These are phyloP conservation scores for Amphiprion clarkii DNA, from an alignment of 2,797 vertebrate species.

Conservation along the genomic window DNA sequence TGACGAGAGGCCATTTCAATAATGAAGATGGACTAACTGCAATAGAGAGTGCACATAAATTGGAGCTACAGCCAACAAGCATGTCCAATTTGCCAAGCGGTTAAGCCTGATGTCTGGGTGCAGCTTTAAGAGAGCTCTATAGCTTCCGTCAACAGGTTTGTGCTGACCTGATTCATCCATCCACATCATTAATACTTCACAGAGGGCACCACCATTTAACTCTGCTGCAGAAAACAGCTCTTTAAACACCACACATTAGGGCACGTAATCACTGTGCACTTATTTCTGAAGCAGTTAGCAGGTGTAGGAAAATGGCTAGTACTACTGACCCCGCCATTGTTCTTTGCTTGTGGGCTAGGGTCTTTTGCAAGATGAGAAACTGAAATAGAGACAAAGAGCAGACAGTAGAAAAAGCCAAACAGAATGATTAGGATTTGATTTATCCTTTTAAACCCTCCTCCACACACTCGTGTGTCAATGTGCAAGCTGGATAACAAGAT, in stretches of 20 bases:
- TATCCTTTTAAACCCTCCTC: constrained; percentile 73
- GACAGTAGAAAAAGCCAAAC: constrained; percentile 65
- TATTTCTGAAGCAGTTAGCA: constrained; percentile 73
- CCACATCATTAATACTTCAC: constrained; percentile 83
- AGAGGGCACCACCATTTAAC: constrained; percentile 79
- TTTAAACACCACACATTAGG: constrained; percentile 78
- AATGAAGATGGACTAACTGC: constrained; percentile 85
- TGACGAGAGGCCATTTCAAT: constrained; percentile 82
- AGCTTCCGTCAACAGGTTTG: constrained; percentile 73
- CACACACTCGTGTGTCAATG: constrained; percentile 79
- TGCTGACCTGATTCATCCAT: constrained; percentile 76
- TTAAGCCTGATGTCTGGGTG: constrained; percentile 80
- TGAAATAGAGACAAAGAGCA: constrained; percentile 78
- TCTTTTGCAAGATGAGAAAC: constrained; percentile 58
- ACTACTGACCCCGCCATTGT: constrained; percentile 75
- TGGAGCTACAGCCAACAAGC: constrained; percentile 81
- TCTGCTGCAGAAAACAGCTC: constrained; percentile 74
- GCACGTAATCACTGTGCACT: constrained; percentile 72
- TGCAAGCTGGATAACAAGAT: constrained; percentile 85
- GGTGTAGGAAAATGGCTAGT: constrained; percentile 73
- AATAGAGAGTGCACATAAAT: constrained; percentile 83
- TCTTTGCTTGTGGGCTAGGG: constrained; percentile 39
- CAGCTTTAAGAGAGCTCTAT: constrained; percentile 70
- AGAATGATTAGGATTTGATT: constrained; percentile 79
- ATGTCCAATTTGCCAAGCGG: constrained; percentile 85